Percentiles rank a stretch among this genome's conserved stretches.
Evolutionary conservation across 2,797 vertebrate genomes (phyloP).

Genomic region (Eulemur albifrons): DNA sequence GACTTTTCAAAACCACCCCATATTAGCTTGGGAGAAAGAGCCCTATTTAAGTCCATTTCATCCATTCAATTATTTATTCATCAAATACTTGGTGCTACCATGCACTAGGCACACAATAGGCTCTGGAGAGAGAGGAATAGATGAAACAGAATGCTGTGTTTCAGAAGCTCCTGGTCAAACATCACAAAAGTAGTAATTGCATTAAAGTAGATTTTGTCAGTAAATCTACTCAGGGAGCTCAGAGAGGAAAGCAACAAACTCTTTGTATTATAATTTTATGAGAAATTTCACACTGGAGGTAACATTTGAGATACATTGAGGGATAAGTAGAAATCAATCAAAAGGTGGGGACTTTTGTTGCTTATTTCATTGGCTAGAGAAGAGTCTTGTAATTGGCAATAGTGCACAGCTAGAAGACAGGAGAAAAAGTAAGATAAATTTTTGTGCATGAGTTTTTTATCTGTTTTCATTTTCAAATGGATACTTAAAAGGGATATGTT

Average conservation of each 20-base stretch:
- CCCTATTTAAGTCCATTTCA: not conserved
- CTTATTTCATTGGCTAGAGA: not conserved
- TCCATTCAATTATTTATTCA: conserved; percentile 2
- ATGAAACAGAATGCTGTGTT: not conserved
- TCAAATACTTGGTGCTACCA: not conserved
- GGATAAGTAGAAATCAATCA: not conserved
- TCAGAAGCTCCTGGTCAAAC: not conserved
- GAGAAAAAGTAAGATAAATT: not conserved
- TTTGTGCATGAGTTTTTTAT: not conserved
- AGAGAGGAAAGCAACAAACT: not conserved
- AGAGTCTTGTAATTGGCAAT: not conserved
- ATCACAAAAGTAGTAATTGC: not conserved
- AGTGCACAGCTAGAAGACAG: not conserved
- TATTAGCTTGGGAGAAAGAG: not conserved
- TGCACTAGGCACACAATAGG: not conserved
- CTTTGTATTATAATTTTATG: not conserved
- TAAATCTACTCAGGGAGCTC: not conserved
- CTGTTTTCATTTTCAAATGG: not conserved
- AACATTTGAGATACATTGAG: conserved; percentile 21
- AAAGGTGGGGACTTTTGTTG: not conserved
- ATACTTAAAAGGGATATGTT: not conserved
- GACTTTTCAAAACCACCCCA: conserved; percentile 19
- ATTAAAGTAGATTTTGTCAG: not conserved
- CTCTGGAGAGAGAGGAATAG: not conserved
- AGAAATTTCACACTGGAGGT: not conserved